Conservation (phyloP, 2,113 vertebrate species). For the Muntiacus muntjak region DNA sequence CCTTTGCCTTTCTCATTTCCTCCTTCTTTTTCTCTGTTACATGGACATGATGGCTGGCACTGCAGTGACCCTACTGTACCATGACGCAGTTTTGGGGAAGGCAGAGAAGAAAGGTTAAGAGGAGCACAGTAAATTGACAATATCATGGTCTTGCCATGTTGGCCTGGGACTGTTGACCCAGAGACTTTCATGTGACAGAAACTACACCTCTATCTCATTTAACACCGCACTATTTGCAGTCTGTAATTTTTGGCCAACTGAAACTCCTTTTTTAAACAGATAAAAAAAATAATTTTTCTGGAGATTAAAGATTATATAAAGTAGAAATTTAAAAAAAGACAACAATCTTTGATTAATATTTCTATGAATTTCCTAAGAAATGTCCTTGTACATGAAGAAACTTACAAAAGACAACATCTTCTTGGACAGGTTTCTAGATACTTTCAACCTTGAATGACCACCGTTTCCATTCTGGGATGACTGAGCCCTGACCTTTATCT, state of each 20-base stretch:
- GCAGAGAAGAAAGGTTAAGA: neutral
- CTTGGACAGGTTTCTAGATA: neutral
- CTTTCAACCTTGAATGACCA: neutral
- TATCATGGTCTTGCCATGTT: neutral
- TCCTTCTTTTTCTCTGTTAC: neutral
- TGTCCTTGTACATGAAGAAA: neutral
- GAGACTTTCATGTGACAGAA: neutral
- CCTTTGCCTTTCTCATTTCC: neutral
- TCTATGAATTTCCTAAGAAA: neutral
- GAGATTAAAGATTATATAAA: neutral
- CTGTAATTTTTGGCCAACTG: neutral
- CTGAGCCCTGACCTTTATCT: neutral
- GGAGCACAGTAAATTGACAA: neutral
- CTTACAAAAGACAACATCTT: neutral
- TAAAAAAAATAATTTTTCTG: neutral
- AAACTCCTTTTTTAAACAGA: neutral
- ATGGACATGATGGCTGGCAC: neutral
- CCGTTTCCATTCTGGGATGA: neutral
- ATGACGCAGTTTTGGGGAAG: neutral
- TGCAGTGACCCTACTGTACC: neutral
- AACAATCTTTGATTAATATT: neutral
- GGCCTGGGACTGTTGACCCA: no score
- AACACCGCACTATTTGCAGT: neutral
- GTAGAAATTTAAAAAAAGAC: neutral
- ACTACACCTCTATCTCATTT: rapidly evolving